Base-by-base conservation (phyloP, 2,113 vertebrate genomes). In the Dasypus novemcinctus region DNA sequence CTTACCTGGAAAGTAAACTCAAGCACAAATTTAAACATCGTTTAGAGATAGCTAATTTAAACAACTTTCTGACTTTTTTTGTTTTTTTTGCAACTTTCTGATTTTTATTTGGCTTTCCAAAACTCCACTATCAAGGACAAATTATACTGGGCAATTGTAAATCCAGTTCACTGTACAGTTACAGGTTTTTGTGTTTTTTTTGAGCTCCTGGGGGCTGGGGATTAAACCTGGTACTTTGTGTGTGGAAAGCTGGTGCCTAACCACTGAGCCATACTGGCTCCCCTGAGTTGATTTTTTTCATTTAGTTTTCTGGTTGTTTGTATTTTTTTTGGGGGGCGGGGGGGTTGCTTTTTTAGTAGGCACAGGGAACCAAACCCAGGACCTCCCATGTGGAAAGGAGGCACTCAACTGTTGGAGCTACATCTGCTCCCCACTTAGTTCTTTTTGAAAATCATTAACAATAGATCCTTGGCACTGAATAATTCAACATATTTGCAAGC, bases 31-130 rank as follows among this genome's bases (percentile, higher is more conserved):
- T 18, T 36, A 93, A 95, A 57, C 0, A 11, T 68, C 8, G 7
- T 31, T 66, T 80, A 90, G 57, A 91, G 41, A 88, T 49, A 89
- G 52, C 61, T 68, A 84, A 91, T 59, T 76, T 72, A 68, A 90
- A 83, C 18, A 49, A 57, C 71, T 86, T 93, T 94, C 63, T 71
- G 33, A 90, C 86, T 9, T 49, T 49, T 9, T 76, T 90, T 90
- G 87, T 52, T 43, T 87, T 90, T 49, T 49, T 49, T 49, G 78
- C 23, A 49, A 57, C 71, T 86, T 93, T 94, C 63, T 71, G 33
- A 90, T 90, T 76, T 90, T 92, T 91, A 61, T 52, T 87, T 90
- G 21, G 52, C 41, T 63, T 87, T 87, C 57, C 57, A 90, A 79
- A 52, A n/a, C 54, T 81, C 81, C 31, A 69, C 59, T 33, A 23